These are phyloP conservation scores for Lipophrys pholis DNA, from an alignment of 2,113 vertebrate species.

Conservation along the genomic window DNA sequence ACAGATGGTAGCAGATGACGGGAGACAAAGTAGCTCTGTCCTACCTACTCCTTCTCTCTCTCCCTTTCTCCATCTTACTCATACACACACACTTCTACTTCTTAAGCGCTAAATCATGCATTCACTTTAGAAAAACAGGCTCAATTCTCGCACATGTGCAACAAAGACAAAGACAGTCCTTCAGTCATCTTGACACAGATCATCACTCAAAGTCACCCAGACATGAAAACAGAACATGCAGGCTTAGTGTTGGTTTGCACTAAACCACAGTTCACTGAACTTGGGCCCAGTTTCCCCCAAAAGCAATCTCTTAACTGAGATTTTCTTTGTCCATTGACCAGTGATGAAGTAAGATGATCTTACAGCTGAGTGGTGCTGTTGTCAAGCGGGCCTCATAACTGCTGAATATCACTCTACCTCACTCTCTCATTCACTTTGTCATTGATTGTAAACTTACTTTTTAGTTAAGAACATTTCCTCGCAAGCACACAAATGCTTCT, in stretches of 20 bases:
- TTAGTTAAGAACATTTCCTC: conserved; percentile 27
- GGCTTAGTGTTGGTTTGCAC: conserved; percentile 49
- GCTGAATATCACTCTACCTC: not conserved
- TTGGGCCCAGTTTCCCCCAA: conserved; percentile 52
- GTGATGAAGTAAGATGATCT: conserved; percentile 33
- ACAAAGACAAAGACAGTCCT: conserved; percentile 64
- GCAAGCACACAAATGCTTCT: conserved; percentile 4
- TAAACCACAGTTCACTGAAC: conserved; percentile 63
- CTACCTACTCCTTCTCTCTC: conserved; percentile 60
- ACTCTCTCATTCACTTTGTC: not conserved
- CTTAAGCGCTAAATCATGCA: conserved; percentile 56
- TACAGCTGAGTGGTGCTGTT: conserved; percentile 32
- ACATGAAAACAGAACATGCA: conserved; percentile 64
- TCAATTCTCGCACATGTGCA: conserved; percentile 37
- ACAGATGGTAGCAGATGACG: conserved; percentile 83
- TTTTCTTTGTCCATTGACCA: conserved; percentile 56
- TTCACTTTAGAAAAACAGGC: conserved; percentile 50
- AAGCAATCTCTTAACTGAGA: conserved; percentile 43
- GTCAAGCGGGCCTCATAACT: conserved; percentile 16
- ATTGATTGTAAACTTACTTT: conserved; percentile 30
- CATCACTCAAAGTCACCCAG: conserved; percentile 68
- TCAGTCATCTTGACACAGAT: conserved; percentile 73
- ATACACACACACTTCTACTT: conserved; percentile 14
- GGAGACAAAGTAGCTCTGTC: conserved; percentile 82
- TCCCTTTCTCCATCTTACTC: conserved; percentile 17